Conservation (phyloP, 1,140 invertebrate species). For the Parasteatoda tepidariorum region DNA sequence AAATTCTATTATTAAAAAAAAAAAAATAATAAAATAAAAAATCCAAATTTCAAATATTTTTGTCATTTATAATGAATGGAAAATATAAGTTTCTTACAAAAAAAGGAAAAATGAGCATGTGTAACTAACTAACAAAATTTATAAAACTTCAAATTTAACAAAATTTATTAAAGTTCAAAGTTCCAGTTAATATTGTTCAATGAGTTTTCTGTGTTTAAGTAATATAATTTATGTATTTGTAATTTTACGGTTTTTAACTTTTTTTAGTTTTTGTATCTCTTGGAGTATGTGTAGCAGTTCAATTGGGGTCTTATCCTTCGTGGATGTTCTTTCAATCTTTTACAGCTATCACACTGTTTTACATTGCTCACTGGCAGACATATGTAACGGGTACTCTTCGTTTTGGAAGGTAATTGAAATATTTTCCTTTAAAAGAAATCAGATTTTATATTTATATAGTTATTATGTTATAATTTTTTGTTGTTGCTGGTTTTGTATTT, state of each 20-base stretch:
- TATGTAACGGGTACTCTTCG: slow-evolving; percentile 93
- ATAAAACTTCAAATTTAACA: too few species aligned
- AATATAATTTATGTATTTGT: not conserved
- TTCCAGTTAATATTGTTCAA: too few species aligned
- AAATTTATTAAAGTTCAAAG: too few species aligned
- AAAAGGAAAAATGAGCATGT: too few species aligned
- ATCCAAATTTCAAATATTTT: too few species aligned
- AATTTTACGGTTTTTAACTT: not conserved
- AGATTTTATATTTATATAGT: not conserved
- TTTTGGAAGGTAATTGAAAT: slow-evolving; percentile 79
- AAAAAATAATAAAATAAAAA: too few species aligned
- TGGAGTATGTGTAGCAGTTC: slow-evolving; percentile 90
- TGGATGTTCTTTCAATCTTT: slow-evolving; percentile 97
- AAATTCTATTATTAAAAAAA: too few species aligned
- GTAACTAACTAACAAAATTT: too few species aligned
- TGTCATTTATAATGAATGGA: too few species aligned
- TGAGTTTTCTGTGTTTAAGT: too few species aligned
- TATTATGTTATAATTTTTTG: not conserved
- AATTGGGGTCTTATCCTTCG: slow-evolving; percentile 88
- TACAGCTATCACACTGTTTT: slow-evolving; percentile 93
- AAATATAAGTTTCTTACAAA: too few species aligned
- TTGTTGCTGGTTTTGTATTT: not conserved
- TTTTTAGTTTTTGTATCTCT: slow-evolving; percentile 92
- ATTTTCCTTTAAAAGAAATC: not conserved
- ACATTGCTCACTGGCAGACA: slow-evolving; percentile 99